A percentile compares a stretch with the other conserved stretches of the same genome.
Conservation (phyloP, 2,113 vertebrate species). For the Micronycteris hirsuta region DNA sequence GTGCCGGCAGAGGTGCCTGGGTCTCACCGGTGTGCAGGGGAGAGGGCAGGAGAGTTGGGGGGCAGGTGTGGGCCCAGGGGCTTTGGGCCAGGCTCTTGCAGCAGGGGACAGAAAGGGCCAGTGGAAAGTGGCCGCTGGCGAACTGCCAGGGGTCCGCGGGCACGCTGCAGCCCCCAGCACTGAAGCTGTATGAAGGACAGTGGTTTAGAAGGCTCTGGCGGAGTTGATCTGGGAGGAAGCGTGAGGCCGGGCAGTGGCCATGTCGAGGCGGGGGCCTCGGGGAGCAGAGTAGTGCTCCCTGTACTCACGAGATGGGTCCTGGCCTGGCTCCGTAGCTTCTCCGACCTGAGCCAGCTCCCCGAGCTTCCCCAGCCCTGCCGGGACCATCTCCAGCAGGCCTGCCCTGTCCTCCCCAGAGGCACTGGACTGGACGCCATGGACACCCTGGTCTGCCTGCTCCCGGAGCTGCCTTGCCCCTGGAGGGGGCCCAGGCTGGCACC, state of each 20-base stretch:
- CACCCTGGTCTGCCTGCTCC: slow-evolving; percentile 88
- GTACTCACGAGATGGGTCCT: no score
- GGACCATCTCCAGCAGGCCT: background rate
- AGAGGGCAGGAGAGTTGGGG: background rate
- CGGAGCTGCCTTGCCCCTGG: slow-evolving; percentile 86
- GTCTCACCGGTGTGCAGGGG: background rate
- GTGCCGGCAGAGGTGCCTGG: background rate
- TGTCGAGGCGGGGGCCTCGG: background rate
- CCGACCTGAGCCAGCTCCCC: fast-evolving
- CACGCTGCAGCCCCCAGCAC: background rate
- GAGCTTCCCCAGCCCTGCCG: background rate
- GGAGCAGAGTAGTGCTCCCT: background rate
- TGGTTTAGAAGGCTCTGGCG: background rate
- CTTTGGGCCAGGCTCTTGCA: background rate
- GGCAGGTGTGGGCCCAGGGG: background rate
- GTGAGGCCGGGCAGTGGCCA: background rate
- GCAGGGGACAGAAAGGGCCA: background rate
- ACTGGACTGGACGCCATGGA: slow-evolving; percentile 83
- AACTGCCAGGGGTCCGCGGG: no score
- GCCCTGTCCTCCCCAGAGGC: slow-evolving; percentile 40
- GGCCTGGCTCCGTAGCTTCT: background rate
- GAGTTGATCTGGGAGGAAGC: background rate
- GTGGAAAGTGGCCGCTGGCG: no score
- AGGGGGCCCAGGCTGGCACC: slow-evolving; percentile 79
- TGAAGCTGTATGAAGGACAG: background rate